Conservation (phyloP, 2,888 invertebrate species). For the Volucella inanis region DNA sequence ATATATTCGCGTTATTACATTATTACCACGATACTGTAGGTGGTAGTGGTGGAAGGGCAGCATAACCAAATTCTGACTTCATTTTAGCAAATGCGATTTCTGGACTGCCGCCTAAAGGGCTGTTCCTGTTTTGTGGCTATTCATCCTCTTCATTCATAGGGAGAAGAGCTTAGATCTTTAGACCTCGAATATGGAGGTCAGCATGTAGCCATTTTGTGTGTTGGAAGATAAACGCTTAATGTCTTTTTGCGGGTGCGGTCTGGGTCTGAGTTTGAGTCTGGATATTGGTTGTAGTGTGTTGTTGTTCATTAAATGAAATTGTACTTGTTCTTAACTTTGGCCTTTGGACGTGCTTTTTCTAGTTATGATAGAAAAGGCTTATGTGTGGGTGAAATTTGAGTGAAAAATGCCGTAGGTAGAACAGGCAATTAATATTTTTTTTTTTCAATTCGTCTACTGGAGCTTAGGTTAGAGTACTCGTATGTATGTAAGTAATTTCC, state of each 20-base stretch:
- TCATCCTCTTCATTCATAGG: slow-evolving; percentile 5
- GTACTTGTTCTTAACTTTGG: slow-evolving; percentile 65
- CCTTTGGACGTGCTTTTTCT: slow-evolving; percentile 26
- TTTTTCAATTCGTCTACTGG: neutral
- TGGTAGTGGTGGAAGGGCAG: neutral
- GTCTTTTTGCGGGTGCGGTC: slow-evolving; percentile 62
- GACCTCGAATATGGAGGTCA: slow-evolving; percentile 51
- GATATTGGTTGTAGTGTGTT: neutral
- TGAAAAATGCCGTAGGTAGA: slow-evolving; percentile 36
- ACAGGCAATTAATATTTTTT: slow-evolving; percentile 10
- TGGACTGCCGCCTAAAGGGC: slow-evolving; percentile 45
- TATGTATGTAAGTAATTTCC: no score
- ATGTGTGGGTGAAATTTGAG: slow-evolving; percentile 38
- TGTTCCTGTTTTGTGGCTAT: slow-evolving; percentile 22
- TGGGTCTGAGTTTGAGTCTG: neutral
- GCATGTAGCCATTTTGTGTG: slow-evolving; percentile 68
- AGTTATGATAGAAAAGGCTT: slow-evolving; percentile 16
- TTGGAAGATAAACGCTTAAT: slow-evolving; percentile 56
- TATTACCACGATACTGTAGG: slow-evolving; percentile 53
- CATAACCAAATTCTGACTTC: slow-evolving; percentile 43
- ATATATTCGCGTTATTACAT: slow-evolving; percentile 75
- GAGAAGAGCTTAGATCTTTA: slow-evolving; percentile 28
- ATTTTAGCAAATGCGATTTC: slow-evolving; percentile 34
- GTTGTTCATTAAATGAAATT: slow-evolving; percentile 67
- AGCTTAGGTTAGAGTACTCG: no score